A percentile compares a stretch with the other conserved stretches of the same genome.
These are phyloP conservation scores for Ailuropoda melanoleuca DNA, from an alignment of 2,113 vertebrate genomes.

Conservation along the genomic window DNA sequence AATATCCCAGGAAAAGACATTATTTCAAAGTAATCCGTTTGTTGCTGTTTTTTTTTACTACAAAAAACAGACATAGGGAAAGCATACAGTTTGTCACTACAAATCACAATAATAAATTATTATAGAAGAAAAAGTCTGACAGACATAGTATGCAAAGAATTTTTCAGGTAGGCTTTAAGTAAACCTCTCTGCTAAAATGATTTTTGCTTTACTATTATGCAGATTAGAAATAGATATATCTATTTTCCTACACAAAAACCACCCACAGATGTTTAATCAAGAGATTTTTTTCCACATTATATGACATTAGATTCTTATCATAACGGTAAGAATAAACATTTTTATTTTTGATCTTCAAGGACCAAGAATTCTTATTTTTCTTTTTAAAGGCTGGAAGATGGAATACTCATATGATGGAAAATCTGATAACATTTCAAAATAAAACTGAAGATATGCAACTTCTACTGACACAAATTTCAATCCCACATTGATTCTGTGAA, in stretches of 20 bases:
- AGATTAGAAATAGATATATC: not conserved
- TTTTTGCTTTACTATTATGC: not conserved
- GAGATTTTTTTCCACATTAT: not conserved
- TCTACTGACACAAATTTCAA: constrained; percentile 55
- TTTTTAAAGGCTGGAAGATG: not conserved
- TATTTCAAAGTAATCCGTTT: not conserved
- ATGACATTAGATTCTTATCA: not conserved
- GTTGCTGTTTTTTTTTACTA: not conserved
- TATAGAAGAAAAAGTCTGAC: not conserved
- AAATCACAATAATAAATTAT: not conserved
- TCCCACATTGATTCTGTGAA: constrained; percentile 65
- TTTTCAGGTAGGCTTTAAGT: not conserved
- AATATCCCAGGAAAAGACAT: not conserved
- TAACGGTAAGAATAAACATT: not conserved
- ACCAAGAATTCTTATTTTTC: not conserved
- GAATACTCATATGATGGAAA: not conserved
- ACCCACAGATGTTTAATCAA: not conserved
- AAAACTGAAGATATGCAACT: constrained; percentile 4
- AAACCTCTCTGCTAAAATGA: not conserved
- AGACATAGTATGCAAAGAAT: not conserved
- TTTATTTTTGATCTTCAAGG: not conserved
- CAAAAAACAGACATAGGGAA: not conserved
- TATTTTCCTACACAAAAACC: not conserved
- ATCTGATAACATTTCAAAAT: not conserved
- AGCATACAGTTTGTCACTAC: not conserved